These are phyloP conservation scores for Disparrhopalites patrizii DNA, from an alignment of 2,888 invertebrate genomes.

Conservation along the genomic window DNA sequence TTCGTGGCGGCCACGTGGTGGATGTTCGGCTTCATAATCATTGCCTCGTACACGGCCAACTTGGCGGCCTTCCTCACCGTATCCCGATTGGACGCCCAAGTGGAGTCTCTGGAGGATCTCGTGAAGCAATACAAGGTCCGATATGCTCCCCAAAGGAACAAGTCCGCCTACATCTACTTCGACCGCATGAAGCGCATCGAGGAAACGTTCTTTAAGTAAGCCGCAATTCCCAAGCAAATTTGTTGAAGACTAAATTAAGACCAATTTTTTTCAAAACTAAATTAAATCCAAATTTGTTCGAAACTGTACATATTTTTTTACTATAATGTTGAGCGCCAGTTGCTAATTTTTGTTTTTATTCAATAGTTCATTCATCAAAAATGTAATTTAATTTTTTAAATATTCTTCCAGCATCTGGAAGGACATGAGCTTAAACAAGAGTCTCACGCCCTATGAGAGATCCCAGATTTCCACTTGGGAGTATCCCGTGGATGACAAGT, in stretches of 20 bases:
- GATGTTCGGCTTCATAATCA: slow-evolving; percentile 98
- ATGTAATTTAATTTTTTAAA: too few species aligned
- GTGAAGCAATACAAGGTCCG: slow-evolving; percentile 96
- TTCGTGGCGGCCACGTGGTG: slow-evolving; percentile 98
- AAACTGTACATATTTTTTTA: too few species aligned
- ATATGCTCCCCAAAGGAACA: slow-evolving; percentile 85
- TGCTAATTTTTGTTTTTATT: too few species aligned
- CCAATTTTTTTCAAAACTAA: too few species aligned
- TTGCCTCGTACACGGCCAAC: slow-evolving; percentile 97
- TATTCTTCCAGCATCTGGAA: slow-evolving; percentile 77
- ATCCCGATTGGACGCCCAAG: slow-evolving; percentile 84
- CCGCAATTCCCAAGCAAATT: too few species aligned
- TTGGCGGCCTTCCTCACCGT: slow-evolving; percentile 89
- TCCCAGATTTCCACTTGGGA: slow-evolving; percentile 96
- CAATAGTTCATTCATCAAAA: too few species aligned
- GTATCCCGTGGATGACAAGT: slow-evolving; percentile 95
- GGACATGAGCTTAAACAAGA: slow-evolving; percentile 92
- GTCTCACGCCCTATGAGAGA: slow-evolving; percentile 77
- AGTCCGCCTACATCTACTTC: slow-evolving; percentile 89
- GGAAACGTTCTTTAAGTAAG: slow-evolving; percentile 87
- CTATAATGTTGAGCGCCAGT: too few species aligned
- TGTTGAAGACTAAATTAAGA: too few species aligned
- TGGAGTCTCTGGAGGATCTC: slow-evolving; percentile 88
- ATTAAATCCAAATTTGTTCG: too few species aligned
- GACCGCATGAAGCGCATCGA: slow-evolving; percentile 94